Base-by-base conservation (phyloP, 2,113 vertebrate genomes). In the Chiloscyllium plagiosum region DNA sequence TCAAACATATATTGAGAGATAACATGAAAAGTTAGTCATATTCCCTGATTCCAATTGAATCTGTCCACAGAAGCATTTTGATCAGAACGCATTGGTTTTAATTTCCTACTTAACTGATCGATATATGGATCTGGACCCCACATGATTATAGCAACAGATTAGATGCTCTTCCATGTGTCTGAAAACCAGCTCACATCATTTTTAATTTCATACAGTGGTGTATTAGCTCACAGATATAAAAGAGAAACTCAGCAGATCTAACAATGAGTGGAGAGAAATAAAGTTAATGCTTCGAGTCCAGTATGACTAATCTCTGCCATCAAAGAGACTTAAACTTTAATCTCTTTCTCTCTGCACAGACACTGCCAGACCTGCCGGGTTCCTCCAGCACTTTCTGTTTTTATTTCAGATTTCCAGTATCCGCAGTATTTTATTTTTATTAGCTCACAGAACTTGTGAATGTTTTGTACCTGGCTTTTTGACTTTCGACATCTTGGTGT, bases 401-500 rank as follows among this genome's bases (percentile, higher is more conserved):
- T 61, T 61, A 61, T 61, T 10, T 61, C 56, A 61, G 56, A 61
- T 61, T 61, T 61, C 56, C 8, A 61, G 56, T 12, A 12, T 61
- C 56, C 7, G 56, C 56, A 61, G 56, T 61, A 61, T 61, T 61
- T 61, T 61, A 12, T 61, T 61, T 56, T 61, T 52, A 37, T 70
- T 50, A 15, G 68, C 13, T 95, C 24, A 37, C 65, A 17, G 37
- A 15, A 70, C 66, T 70, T 50, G 69, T 13, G 47, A 95, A n/a
- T 15, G 15, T 52, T 95, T 72, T 70, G 68, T 95, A 95, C 94
- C 94, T 95, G 94, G 26, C 66, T 50, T 52, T 29, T 95, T 47
- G 94, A 1, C 69, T 95, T 95, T 95, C 26, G 69, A 95, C 94
- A 95, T 95, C 68, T 70, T 72, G 94, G 42, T 47, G 33, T 7